Percentiles rank a stretch among this genome's conserved stretches.
Evolutionary conservation across 1,140 invertebrate genomes (phyloP).

Genomic region (Lanistes nyassanus): DNA sequence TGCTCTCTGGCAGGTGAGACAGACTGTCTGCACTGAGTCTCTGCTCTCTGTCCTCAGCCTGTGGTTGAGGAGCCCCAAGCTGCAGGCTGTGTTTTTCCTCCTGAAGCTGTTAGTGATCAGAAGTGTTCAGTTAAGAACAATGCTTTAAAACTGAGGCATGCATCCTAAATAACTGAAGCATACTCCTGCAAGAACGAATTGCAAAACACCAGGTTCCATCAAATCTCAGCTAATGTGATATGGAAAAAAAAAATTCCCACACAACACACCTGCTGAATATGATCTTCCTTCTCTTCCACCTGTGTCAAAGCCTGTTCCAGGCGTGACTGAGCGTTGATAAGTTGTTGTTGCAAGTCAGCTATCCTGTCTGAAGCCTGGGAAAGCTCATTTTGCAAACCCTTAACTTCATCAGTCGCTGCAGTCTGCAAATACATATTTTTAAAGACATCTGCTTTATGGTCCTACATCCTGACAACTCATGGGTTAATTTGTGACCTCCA

Average conservation of each 20-base stretch:
- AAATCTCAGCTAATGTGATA: too few relatives aligned
- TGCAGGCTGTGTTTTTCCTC: constrained; percentile 18
- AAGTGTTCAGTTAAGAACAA: too few relatives aligned
- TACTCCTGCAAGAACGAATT: too few relatives aligned
- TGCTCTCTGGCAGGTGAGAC: neutral
- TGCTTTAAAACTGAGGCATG: too few relatives aligned
- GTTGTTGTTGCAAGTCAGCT: constrained; percentile 35
- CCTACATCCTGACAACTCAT: too few relatives aligned
- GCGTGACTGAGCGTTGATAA: constrained; percentile 3
- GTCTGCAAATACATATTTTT: neutral
- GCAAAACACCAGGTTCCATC: too few relatives aligned
- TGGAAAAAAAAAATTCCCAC: too few relatives aligned
- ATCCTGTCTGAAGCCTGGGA: constrained; percentile 23
- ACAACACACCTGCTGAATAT: constrained; percentile 35
- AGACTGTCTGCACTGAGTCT: neutral
- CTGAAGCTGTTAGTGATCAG: constrained; percentile 32
- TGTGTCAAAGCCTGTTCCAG: constrained; percentile 29
- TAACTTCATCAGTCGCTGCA: constrained; percentile 17
- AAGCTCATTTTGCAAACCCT: constrained; percentile 38
- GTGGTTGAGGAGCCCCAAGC: neutral
- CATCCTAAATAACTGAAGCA: too few relatives aligned
- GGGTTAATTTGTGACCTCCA: too few relatives aligned
- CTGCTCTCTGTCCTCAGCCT: constrained; percentile 7
- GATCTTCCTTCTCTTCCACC: constrained; percentile 40
- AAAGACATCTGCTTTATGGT: too few relatives aligned